phyloP scores from a whole-genome alignment of 2,888 invertebrate genomes.

The Drosophila neonasuta region DNA sequence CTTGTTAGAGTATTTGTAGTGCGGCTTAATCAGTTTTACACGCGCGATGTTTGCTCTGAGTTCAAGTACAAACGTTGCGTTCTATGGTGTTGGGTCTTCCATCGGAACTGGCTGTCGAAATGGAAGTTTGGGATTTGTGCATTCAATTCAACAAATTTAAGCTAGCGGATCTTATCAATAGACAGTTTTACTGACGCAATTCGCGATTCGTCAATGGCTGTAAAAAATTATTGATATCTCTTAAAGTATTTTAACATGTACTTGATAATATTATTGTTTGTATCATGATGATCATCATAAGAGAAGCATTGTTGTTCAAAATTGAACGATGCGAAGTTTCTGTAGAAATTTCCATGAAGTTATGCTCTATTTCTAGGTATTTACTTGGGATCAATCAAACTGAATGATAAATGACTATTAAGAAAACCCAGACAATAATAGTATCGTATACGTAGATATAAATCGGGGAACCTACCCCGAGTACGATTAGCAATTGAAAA shows the following conservation, averaged over 20 bases:
- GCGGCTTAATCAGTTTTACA: not conserved
- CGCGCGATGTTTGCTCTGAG: not conserved
- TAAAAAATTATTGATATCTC: conserved; percentile 20
- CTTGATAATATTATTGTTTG: conserved; percentile 40
- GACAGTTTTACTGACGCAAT: conserved; percentile 39
- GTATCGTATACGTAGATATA: not conserved
- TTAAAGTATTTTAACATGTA: conserved; percentile 42
- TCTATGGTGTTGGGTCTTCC: not conserved
- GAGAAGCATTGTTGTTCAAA: not conserved
- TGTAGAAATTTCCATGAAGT: conserved; percentile 7
- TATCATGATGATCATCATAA: conserved; percentile 1
- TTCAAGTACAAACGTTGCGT: conserved; percentile 23
- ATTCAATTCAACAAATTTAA: conserved; percentile 9
- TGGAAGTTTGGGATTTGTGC: conserved; percentile 19
- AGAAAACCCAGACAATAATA: conserved; percentile 10
- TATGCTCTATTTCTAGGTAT: conserved; percentile 36
- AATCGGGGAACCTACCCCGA: conserved; percentile 5
- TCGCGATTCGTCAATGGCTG: conserved; percentile 28
- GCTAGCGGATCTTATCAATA: conserved; percentile 18
- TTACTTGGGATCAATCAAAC: conserved; percentile 8
- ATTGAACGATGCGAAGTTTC: conserved; percentile 10
- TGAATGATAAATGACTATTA: not conserved
- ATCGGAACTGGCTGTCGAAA: conserved; percentile 14
- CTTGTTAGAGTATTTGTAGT: not conserved
- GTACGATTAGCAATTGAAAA: conserved; percentile 24